Conservation (phyloP, 1,140 invertebrate species). For the Pseudachorutes palmiensis region DNA sequence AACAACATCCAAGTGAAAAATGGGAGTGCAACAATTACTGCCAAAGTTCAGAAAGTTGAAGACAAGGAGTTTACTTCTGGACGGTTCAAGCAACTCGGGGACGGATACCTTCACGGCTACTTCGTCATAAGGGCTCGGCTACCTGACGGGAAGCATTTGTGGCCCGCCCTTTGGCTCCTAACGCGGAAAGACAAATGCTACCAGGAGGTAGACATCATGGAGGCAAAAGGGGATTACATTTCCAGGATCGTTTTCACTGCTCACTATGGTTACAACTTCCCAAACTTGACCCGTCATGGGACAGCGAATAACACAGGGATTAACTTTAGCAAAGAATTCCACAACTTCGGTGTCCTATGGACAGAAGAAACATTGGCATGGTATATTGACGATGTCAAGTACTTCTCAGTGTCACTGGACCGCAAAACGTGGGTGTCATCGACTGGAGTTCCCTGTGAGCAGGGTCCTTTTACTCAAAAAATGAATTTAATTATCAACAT, state of each 20-base stretch:
- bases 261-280: constrained; percentile 8
- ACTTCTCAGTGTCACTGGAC: not conserved
- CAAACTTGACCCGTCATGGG: not conserved
- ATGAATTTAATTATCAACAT: constrained; percentile 13
- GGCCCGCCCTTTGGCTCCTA: constrained; percentile 19
- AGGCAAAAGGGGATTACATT: not conserved
- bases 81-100: constrained; percentile 12
- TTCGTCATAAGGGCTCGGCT: constrained; percentile 22
- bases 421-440: not conserved
- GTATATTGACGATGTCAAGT: constrained; percentile 2
- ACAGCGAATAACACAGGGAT: not conserved
- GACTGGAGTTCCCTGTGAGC: not conserved
- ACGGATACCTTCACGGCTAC: constrained; percentile 22
- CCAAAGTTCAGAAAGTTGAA: constrained; percentile 9
- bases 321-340: constrained; percentile 9
- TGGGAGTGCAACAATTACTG: constrained; percentile 21
- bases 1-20: constrained; percentile 28
- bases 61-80: constrained; percentile 34
- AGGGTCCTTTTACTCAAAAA: constrained; percentile 1
- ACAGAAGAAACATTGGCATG: not conserved
- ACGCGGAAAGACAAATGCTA: constrained; percentile 1
- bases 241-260: constrained; percentile 5
- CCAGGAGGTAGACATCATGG: constrained; percentile 14
- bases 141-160: constrained; percentile 18
- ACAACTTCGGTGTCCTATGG: constrained; percentile 8